Evolutionary conservation across 1,140 invertebrate species (phyloP), one percentile per base, ranked within the genome.

Genomic region (Zaprionus africanus): DNA sequence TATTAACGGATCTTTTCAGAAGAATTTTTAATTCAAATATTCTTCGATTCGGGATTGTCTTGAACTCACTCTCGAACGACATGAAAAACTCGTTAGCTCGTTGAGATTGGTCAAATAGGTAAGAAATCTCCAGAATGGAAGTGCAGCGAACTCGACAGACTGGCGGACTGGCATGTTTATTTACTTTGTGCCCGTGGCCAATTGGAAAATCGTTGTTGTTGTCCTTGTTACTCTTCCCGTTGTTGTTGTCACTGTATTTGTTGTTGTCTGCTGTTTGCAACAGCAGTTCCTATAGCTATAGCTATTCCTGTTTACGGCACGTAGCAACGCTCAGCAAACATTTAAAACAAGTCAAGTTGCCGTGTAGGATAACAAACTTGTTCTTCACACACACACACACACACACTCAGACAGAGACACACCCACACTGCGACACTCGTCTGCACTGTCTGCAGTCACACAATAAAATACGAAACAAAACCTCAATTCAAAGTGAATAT

Each of bases 401-500:
- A 67, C 53, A 58, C 17, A 60, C 26, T 62, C 41, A 11, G 58
- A 66, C 41, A 11, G 58, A 12, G 4, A 53, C 24, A 46, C 19
- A 13, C 13, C 60, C 57, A 59, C n/a, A 31, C 5, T 15, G 12
- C 11, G 38, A 17, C 12, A 76, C 57, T 54, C 12, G 51, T 59
- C 12, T 57, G 22, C 41, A 53, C 51, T 63, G 59, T 66, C 63
- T 72, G 76, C 46, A 65, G 57, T 38, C 64, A 34, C 57, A 80
- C 63, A 82, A 80, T 90, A 90, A 84, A 88, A 88, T 84, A 74
- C 63, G 73, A 90, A 85, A 85, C 85, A 90, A 90, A 90, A 85
- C 86, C 85, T 81, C 85, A 90, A 87, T 90, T 82, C 85, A 85
- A 90, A 90, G 79, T 90, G 85, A 90, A 90, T 90, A 85, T 90